phyloP scores from a whole-genome alignment of 2,888 invertebrate species.

The Mesorhabditis sp. region DNA sequence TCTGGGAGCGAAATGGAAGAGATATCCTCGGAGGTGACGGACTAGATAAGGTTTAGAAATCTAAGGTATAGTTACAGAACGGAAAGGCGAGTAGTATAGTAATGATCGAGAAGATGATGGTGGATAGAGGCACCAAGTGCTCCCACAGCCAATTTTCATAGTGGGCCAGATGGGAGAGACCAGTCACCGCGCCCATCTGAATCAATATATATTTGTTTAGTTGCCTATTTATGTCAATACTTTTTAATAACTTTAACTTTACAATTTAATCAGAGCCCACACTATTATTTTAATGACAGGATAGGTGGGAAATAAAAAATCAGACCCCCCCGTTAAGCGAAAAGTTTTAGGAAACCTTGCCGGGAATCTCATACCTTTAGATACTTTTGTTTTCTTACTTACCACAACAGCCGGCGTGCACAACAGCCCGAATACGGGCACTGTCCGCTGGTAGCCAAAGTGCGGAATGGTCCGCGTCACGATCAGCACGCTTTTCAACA shows the following conservation, averaged over 20 bases:
- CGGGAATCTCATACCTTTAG: too few species aligned
- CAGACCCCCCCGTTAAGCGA: too few species aligned
- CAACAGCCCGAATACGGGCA: background rate
- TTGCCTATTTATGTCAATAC: background rate
- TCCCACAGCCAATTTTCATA: background rate
- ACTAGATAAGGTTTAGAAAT: background rate
- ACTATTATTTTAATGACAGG: too few species aligned
- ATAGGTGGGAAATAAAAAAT: too few species aligned
- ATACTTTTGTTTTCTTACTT: background rate
- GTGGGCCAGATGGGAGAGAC: background rate
- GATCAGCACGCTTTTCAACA: background rate
- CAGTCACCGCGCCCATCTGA: background rate
- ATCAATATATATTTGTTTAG: background rate
- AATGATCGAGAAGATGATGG: background rate
- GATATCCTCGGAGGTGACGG: background rate
- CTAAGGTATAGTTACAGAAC: background rate
- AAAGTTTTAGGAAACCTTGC: too few species aligned
- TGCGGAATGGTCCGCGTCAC: background rate
- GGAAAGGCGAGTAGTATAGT: background rate
- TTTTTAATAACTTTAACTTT: background rate
- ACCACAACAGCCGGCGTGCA: conserved; percentile 5
- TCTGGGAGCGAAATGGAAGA: background rate
- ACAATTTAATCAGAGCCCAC: too few species aligned
- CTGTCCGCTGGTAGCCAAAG: background rate
- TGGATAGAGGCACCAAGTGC: background rate